Evolutionary conservation across 2,113 vertebrate genomes (phyloP), one percentile per base, ranked within the genome.

Genomic region (Nothoprocta perdicaria): DNA sequence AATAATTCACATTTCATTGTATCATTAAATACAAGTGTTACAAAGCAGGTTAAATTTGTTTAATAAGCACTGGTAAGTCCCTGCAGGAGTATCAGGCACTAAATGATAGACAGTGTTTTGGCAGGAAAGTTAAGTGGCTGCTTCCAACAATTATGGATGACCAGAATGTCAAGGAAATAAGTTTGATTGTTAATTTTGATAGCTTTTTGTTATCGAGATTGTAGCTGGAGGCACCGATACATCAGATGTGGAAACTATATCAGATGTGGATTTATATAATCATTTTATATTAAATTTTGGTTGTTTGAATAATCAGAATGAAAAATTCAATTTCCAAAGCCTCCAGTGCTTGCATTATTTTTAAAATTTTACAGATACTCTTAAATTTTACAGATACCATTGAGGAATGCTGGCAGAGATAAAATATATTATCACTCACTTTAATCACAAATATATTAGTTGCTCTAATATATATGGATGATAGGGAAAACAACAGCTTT

Each of bases 71-170:
- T 84, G 29, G 4, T 89, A 77, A 76, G 23, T 89, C 84, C 87
- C 72, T 80, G 73, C 50, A 95, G 93, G 87, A 91, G 41, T 87
- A 91, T 92, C 82, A 93, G 23, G 41, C 53, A 92, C 73, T 72
- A 83, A 60, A 78, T 88, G 63, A 87, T 52, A 76, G 82, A 77
- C 72, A 89, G n/a, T 33, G 67, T 84, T 74, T 93, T 94, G 94
- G 94, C 95, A 85, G 55, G 14, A 23, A 72, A 48, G 66, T 68
- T 38, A 86, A 85, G n/a, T 80, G 63, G 9, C 67, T 94, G 68
- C 76, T 95, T 92, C 84, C 78, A 90, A 62, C 13, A 89, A 62
- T 69, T 85, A 76, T 48, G 81, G 71, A 82, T 79, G 26, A 89
- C 12, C 75, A 82, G 16, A 35, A 45, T 77, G 63, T 62, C 40